These are phyloP conservation scores for Xiphydria camelus DNA, from an alignment of 2,888 invertebrate genomes.

Conservation along the genomic window DNA sequence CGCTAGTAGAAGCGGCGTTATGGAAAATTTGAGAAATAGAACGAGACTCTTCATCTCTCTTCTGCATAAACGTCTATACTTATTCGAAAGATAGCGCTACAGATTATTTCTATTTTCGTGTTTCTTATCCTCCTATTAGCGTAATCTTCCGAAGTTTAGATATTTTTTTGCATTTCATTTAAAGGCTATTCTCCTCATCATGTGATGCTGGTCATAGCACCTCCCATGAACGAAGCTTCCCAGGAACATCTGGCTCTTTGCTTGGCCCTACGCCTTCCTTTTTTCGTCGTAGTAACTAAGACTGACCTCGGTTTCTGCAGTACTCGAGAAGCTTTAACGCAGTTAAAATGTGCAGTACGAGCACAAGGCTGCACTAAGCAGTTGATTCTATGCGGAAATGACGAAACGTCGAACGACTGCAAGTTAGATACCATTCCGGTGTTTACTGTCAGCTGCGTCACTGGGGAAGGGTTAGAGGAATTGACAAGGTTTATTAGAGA, in stretches of 20 bases:
- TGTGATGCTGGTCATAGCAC: conserved; percentile 73
- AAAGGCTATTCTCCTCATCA: conserved; percentile 88
- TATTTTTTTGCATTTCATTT: background rate
- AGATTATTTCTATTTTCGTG: too few species aligned
- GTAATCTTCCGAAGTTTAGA: background rate
- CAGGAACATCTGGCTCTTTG: conserved; percentile 90
- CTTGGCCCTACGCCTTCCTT: conserved; percentile 80
- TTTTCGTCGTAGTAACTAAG: conserved; percentile 94
- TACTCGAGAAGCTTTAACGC: conserved; percentile 42
- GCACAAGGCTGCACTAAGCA: conserved; percentile 48
- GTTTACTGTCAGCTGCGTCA: conserved; percentile 89
- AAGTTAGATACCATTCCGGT: conserved; percentile 67
- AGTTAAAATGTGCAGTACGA: conserved; percentile 44
- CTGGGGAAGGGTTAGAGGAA: conserved; percentile 80
- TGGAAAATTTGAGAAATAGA: too few species aligned
- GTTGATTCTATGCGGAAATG: conserved; percentile 39
- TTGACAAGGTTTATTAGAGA: conserved; percentile 87
- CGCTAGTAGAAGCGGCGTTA: too few species aligned
- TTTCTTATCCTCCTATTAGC: too few species aligned
- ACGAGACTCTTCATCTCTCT: background rate
- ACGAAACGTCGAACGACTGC: conserved; percentile 32
- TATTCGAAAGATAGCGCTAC: too few species aligned
- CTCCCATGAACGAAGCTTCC: conserved; percentile 50
- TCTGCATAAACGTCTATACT: too few species aligned
- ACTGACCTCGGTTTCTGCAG: conserved; percentile 74